A percentile compares a stretch with the other conserved stretches of the same genome.
phyloP scores from a whole-genome alignment of 2,888 invertebrate genomes.

The Busseola fusca region DNA sequence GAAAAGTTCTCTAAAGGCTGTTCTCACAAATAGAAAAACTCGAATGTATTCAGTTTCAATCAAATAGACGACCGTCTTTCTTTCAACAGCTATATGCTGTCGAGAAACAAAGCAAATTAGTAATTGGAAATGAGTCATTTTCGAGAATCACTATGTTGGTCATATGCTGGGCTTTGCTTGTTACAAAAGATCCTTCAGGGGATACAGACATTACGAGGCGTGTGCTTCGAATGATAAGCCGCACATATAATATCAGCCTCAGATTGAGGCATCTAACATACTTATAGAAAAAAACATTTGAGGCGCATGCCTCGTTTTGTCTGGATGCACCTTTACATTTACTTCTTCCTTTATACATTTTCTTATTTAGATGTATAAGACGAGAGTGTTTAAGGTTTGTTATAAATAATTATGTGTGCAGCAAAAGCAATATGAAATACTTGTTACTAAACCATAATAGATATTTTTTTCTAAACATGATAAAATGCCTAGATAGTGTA shows the following conservation, averaged over 20 bases:
- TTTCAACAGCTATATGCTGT: neutral
- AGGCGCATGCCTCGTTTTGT: too few relatives aligned
- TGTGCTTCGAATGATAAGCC: too few relatives aligned
- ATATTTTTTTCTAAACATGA: constrained; percentile 51
- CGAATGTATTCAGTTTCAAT: neutral
- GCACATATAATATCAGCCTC: too few relatives aligned
- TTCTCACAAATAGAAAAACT: neutral
- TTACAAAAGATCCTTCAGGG: constrained; percentile 6
- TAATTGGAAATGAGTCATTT: neutral
- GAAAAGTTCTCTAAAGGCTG: too few relatives aligned
- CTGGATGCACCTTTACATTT: neutral
- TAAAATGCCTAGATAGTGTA: constrained; percentile 10
- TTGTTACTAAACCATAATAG: constrained; percentile 32
- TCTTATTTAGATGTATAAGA: neutral
- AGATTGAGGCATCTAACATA: too few relatives aligned
- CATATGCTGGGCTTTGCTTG: neutral
- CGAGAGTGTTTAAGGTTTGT: constrained; percentile 14
- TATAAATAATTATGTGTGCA: constrained; percentile 19
- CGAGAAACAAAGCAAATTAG: neutral
- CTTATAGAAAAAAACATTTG: too few relatives aligned
- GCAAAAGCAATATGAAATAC: constrained; percentile 33
- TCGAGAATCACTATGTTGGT: neutral
- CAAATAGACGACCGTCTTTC: neutral
- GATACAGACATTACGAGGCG: too few relatives aligned
- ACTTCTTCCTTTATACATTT: too few relatives aligned